Conservation (phyloP, 1,140 invertebrate genomes). For the Ooceraea biroi region DNA sequence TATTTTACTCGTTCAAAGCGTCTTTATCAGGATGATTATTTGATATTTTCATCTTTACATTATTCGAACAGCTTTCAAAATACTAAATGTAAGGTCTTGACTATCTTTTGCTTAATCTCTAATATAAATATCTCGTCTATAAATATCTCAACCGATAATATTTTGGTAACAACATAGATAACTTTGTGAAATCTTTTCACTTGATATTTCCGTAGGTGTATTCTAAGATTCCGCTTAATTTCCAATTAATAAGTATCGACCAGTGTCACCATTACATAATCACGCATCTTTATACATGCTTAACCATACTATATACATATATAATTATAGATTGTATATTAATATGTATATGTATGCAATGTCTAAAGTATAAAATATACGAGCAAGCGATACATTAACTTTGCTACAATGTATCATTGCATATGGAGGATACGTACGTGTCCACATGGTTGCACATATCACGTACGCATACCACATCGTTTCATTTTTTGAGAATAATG, state of each 20-base stretch:
- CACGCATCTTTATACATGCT: not conserved
- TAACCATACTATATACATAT: not conserved
- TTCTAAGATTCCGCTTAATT: conserved; percentile 1
- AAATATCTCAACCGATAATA: not conserved
- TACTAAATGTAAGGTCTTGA: not conserved
- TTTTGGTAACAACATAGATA: not conserved
- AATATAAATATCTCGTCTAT: not conserved
- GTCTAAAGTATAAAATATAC: not conserved
- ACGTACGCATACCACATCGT: not conserved
- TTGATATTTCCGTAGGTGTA: not conserved
- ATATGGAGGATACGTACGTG: not conserved
- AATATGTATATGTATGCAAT: too few relatives aligned
- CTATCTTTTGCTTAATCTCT: not conserved
- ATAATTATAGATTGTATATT: too few relatives aligned
- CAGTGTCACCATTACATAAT: not conserved
- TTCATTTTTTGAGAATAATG: conserved; percentile 19
- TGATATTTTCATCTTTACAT: not conserved
- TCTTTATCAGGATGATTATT: not conserved
- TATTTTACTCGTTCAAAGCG: not conserved
- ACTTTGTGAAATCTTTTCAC: not conserved
- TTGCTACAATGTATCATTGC: conserved; percentile 12
- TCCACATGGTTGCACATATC: not conserved
- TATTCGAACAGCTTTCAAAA: not conserved
- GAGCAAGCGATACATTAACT: conserved; percentile 14
- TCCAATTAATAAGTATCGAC: not conserved